Evolutionary conservation across 2,797 vertebrate genomes (phyloP), one percentile per base, ranked within the genome.

Genomic region (Acestrorhynchus altus): DNA sequence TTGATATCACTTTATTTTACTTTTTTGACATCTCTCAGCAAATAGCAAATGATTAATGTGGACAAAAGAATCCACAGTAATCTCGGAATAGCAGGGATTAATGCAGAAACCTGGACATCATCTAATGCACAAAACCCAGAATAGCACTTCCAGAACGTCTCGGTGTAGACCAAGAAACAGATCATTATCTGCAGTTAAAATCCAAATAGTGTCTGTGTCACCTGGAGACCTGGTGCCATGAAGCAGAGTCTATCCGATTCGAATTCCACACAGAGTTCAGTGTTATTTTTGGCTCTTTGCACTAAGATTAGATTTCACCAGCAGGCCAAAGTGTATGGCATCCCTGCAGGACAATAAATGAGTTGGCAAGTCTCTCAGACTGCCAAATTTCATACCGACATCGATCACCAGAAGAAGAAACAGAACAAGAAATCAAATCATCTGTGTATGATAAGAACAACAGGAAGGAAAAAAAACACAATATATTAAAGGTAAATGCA

Each of bases 271-370:
- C 22, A 40, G 26, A 35, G 46, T 28, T 63, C 11, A 22, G 15
- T 20, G 68, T 57, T 72, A 72, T 65, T 66, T 78, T 47, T 61
- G 49, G 49, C 15, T 40, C 11, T 18, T 18, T 22, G 12, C 42
- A 66, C 51, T 47, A 59, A 47, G 68, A 65, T 72, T 46, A 42
- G 47, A 56, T 63, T 63, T 71, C 76, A 64, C 49, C 44, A 44
- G 22, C 22, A 22, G 22, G 59, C 24, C n/a, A 20, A 44, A 65
- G 46, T 28, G 44, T 52, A 56, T n/a, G 44, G 31, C 26, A 22
- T 59, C 39, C 18, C 39, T 31, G 24, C 28, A 22, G 56, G 24
- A 40, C 26, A 35, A 35, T 64, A 61, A n/a, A 7, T 31, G n/a
- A 26, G 51, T 22, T 54, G 63, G 39, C 11, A 60, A 22, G 56